Base-by-base conservation (phyloP, 2,113 vertebrate species). In the Anser cygnoides region DNA sequence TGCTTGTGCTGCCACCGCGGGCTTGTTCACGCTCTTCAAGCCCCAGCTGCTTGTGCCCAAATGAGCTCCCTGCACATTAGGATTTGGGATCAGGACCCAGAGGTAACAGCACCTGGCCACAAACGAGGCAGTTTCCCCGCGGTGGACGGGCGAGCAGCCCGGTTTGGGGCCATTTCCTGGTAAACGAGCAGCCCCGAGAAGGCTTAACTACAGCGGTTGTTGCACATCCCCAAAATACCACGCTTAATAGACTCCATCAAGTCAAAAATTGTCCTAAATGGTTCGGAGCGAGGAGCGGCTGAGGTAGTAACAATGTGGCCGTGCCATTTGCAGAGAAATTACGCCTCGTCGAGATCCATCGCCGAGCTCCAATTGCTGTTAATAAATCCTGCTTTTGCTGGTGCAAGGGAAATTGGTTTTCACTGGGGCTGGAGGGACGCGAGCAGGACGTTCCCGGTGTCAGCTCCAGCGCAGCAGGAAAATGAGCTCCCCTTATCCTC, bases 341-440 rank as follows among this genome's bases (percentile, higher is more conserved):
- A 84, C 77, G 70, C 57, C 80, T 90, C 26, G 23, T 79, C 0
- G 29, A 89, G 95, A 90, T 95, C 93, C 93, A 93, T 92, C 6
- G 39, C 63, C 20, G 92, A 92, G 87, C 95, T 94, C 85, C 84
- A 93, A 95, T 92, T 83, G 82, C 95, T 80, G 93, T 93, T 96
- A 96, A 95, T 96, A 95, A 95, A 96, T 91, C 78, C 72, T 3
- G 7, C 75, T 90, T 94, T 73, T 87, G 87, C 94, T 91, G 55
- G 87, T 33, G 46, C 61, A 35, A 91, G 81, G 87, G 90, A 95
- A 97, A 95, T 94, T 91, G 94, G 26, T 91, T 96, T 97, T 95
- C 37, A 37, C 17, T 1, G 85, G 79, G 85, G 75, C 81, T 76
- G 90, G 72, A 91, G 41, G 41, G 79, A 80, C 91, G 90, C 83